A percentile compares a stretch with the other conserved stretches of the same genome.
Conservation (phyloP, 2,888 invertebrate species). For the Tenthredo mesomela region DNA sequence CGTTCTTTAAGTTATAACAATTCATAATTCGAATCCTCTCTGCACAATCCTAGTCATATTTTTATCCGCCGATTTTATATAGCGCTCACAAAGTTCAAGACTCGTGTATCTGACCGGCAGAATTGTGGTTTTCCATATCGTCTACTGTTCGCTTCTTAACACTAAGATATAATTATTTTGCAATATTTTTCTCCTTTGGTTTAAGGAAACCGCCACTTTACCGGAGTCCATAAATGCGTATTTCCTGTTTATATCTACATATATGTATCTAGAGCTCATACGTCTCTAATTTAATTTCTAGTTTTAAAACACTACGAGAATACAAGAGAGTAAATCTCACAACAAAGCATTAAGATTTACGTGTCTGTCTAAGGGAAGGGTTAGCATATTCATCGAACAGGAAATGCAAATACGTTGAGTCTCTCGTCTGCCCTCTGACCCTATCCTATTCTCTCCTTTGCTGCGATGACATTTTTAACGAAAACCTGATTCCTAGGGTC, state of each 20-base stretch:
- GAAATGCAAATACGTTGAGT: conserved; percentile 70
- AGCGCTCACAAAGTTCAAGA: too few relatives aligned
- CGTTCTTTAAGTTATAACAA: neutral
- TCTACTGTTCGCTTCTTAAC: neutral
- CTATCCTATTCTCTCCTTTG: conserved; percentile 55
- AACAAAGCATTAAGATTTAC: neutral
- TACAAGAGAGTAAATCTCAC: neutral
- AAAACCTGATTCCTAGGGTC: conserved; percentile 25
- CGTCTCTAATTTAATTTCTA: neutral
- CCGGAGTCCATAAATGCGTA: neutral
- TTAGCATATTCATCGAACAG: conserved; percentile 67
- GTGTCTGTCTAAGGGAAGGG: neutral
- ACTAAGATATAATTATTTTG: conserved; percentile 4
- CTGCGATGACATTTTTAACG: conserved; percentile 30
- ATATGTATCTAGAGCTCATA: too few relatives aligned
- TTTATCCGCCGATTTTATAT: too few relatives aligned
- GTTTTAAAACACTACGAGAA: neutral
- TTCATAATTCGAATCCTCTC: neutral
- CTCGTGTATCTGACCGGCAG: neutral
- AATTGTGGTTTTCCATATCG: conserved; percentile 16
- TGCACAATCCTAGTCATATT: neutral
- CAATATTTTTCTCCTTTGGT: neutral
- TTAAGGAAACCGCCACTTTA: neutral
- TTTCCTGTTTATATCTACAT: neutral
- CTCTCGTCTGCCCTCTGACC: conserved; percentile 64